A percentile compares a stretch with the other conserved stretches of the same genome.
Conservation (phyloP, 2,888 invertebrate species). For the Digitonthophagus gazella region DNA sequence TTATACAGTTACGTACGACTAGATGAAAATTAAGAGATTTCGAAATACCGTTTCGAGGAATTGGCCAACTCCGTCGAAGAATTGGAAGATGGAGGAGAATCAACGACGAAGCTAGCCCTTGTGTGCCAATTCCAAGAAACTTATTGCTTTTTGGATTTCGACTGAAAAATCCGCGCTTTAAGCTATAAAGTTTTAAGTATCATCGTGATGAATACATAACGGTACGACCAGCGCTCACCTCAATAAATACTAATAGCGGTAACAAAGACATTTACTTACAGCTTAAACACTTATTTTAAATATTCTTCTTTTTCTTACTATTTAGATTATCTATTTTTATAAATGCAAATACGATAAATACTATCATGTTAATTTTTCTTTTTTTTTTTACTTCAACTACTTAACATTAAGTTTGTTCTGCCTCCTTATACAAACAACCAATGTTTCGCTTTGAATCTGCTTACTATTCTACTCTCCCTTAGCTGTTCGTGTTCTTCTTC, state of each 20-base stretch:
- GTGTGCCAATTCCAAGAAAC: neutral
- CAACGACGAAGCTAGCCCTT: neutral
- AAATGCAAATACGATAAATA: slow-evolving; percentile 19
- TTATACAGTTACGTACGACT: neutral
- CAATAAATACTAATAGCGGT: neutral
- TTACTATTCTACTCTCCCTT: slow-evolving; percentile 59
- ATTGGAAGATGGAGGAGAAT: neutral
- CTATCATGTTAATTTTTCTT: slow-evolving; percentile 1
- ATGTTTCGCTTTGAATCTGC: slow-evolving; percentile 63
- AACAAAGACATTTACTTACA: neutral
- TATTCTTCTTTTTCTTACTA: neutral
- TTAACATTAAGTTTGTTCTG: neutral
- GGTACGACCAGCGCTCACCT: neutral
- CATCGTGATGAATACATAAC: too few relatives aligned
- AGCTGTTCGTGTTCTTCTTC: slow-evolving; percentile 65
- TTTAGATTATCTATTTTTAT: neutral
- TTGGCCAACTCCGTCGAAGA: neutral
- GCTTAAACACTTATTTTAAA: neutral
- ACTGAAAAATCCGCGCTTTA: neutral
- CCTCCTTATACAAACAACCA: slow-evolving; percentile 64
- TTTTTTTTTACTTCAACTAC: neutral
- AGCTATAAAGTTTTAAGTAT: neutral
- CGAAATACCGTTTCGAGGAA: neutral
- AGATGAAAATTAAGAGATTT: slow-evolving; percentile 6
- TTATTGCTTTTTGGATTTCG: neutral